A percentile compares a stretch with the other conserved stretches of the same genome.
Evolutionary conservation across 2,888 invertebrate genomes (phyloP).

Genomic region (Globia sparganii): DNA sequence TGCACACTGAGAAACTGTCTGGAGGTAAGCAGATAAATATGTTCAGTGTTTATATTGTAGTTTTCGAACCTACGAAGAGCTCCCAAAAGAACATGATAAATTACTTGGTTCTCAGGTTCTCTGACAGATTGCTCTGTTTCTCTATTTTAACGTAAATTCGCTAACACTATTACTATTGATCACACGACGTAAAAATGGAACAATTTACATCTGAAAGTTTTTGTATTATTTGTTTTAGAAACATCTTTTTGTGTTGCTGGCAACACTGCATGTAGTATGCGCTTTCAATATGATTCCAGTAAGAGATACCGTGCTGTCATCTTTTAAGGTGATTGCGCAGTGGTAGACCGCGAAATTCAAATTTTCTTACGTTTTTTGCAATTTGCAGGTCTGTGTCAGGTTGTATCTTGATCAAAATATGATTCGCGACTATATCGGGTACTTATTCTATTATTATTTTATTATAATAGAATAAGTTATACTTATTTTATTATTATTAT

Average conservation of each 20-base stretch:
- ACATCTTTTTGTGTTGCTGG: not conserved
- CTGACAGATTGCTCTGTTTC: not conserved
- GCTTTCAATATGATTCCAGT: not conserved
- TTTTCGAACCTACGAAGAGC: not conserved
- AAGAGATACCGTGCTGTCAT: not conserved
- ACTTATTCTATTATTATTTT: no score
- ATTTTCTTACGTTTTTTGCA: no score
- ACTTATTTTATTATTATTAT: no score
- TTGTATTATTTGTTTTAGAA: no score
- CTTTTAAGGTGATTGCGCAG: no score
- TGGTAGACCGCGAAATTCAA: no score
- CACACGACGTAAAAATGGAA: not conserved
- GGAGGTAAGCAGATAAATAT: constrained; percentile 90
- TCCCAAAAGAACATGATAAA: not conserved
- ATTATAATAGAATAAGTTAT: no score
- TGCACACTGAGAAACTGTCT: constrained; percentile 96
- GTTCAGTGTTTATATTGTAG: not conserved
- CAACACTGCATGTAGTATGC: not conserved
- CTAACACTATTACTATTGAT: not conserved
- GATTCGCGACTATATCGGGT: no score
- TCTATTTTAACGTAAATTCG: not conserved
- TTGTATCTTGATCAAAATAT: no score
- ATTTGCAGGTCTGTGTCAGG: no score
- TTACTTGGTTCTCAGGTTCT: not conserved
- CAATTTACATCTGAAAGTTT: no score